These are phyloP conservation scores for Penaeus japonicus DNA, from an alignment of 1,140 invertebrate genomes.

Conservation along the genomic window DNA sequence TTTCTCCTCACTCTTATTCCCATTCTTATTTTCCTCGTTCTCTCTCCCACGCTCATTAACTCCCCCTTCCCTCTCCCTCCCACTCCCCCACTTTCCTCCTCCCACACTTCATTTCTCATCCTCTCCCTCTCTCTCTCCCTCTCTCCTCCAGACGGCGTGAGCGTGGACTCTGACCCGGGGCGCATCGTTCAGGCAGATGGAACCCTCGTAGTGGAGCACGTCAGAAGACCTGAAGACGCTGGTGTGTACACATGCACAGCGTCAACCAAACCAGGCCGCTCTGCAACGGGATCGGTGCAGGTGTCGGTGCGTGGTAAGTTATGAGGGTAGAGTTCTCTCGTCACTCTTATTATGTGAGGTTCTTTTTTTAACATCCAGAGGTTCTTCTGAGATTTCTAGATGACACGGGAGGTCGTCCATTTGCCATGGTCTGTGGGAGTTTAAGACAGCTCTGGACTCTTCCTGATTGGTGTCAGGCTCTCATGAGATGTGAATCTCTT, in stretches of 20 bases:
- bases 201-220: slow-evolving; percentile 63
- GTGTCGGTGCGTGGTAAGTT: slow-evolving; percentile 1
- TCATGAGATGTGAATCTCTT: no score
- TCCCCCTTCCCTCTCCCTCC: no score
- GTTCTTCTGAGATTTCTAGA: no score
- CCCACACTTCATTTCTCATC: background rate
- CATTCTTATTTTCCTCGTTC: no score
- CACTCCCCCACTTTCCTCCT: background rate
- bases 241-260: slow-evolving; percentile 59
- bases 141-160: slow-evolving; percentile 58
- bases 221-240: slow-evolving; percentile 60
- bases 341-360: no score
- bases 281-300: slow-evolving; percentile 11
- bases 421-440: no score
- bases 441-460: no score
- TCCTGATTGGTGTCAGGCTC: no score
- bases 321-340: background rate
- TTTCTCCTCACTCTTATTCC: background rate
- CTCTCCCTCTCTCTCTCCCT: background rate
- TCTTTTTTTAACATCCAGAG: no score
- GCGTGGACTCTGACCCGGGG: slow-evolving; percentile 63
- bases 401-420: no score
- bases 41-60: no score
- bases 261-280: slow-evolving; percentile 56
- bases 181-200: slow-evolving; percentile 62